Conservation (phyloP, 2,888 invertebrate genomes). For the Eugnorisma glareosa region DNA sequence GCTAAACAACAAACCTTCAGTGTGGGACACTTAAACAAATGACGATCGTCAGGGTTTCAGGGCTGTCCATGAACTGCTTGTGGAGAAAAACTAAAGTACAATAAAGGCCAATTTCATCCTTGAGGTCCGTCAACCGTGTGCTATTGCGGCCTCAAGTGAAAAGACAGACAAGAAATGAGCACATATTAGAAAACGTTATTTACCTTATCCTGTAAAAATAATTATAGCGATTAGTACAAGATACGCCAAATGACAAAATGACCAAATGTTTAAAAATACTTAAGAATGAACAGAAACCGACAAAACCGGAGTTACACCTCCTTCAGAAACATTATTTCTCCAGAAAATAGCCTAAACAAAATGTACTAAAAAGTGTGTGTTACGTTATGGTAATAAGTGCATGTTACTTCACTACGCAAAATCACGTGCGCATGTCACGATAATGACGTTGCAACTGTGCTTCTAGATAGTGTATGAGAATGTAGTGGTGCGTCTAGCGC, state of each 20-base stretch:
- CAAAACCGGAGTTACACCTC: too few species aligned
- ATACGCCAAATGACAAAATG: too few species aligned
- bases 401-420: background rate
- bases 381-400: background rate
- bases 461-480: background rate
- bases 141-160: background rate
- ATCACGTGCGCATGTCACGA: background rate
- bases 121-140: background rate
- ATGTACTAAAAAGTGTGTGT: background rate
- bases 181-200: background rate
- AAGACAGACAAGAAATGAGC: background rate
- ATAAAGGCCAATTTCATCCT: background rate
- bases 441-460: background rate
- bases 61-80: conserved; percentile 4
- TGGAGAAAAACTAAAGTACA: conserved; percentile 19
- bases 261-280: background rate
- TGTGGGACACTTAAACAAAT: conserved; percentile 51
- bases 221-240: too few species aligned
- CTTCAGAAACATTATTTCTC: background rate
- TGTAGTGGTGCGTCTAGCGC: background rate
- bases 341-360: background rate
- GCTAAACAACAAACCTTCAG: conserved; percentile 35
- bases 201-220: background rate
- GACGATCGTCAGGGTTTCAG: conserved; percentile 32
- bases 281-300: background rate